Evolutionary conservation across 2,797 vertebrate genomes (phyloP).

Genomic region (Nasua narica): DNA sequence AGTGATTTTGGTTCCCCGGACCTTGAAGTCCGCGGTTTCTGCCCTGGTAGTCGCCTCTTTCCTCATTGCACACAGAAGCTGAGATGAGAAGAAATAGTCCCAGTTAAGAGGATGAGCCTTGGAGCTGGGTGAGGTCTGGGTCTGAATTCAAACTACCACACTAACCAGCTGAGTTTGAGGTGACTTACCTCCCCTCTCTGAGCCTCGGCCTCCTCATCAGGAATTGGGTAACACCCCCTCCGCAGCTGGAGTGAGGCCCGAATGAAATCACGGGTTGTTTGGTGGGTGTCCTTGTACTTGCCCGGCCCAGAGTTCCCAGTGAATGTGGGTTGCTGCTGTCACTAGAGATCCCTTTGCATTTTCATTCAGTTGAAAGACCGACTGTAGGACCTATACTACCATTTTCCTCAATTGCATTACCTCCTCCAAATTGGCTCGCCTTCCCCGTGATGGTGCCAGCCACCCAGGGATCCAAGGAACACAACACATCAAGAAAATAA

Average conservation of each 20-base stretch:
- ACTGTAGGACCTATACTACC: rapidly evolving
- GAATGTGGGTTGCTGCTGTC: too few species aligned
- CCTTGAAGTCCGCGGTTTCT: background rate
- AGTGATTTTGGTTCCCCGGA: background rate
- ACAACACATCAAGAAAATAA: background rate
- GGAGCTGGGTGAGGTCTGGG: background rate
- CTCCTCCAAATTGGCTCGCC: background rate
- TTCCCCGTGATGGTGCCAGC: background rate
- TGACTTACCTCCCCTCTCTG: background rate
- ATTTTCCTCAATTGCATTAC: background rate
- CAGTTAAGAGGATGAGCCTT: background rate
- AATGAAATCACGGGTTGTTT: rapidly evolving
- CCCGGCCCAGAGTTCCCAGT: background rate
- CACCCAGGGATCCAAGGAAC: background rate
- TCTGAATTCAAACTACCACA: background rate
- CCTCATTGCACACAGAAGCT: background rate
- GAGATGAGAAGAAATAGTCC: background rate
- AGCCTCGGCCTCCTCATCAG: background rate
- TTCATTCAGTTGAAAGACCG: background rate
- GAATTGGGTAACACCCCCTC: rapidly evolving
- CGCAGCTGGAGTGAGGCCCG: background rate
- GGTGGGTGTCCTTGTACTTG: rapidly evolving
- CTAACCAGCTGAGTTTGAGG: background rate
- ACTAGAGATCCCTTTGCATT: background rate
- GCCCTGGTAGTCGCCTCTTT: background rate